Evolutionary conservation across 2,113 vertebrate genomes (phyloP).

Genomic region (Catharus minimus): DNA sequence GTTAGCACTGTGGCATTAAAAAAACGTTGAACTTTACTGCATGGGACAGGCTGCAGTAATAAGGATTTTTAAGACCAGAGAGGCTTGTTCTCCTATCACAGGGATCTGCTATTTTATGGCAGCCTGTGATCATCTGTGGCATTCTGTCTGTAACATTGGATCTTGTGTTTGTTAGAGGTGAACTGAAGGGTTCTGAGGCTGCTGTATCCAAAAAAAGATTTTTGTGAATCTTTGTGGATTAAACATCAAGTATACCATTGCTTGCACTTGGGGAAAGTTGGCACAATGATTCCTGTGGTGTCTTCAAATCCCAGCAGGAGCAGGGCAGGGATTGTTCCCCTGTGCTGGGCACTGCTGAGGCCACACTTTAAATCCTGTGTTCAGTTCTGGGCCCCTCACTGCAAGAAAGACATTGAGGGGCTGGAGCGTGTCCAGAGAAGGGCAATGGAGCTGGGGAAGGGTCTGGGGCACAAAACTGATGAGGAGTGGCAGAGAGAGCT

Average conservation of each 20-base stretch:
- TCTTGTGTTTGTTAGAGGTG: background rate
- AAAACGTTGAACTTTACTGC: background rate
- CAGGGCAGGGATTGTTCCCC: background rate
- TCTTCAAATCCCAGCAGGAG: background rate
- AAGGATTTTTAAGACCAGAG: background rate
- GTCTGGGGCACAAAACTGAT: background rate
- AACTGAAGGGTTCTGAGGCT: background rate
- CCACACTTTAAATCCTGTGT: rapidly evolving
- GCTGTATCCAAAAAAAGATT: background rate
- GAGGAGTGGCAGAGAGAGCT: background rate
- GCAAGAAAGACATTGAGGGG: background rate
- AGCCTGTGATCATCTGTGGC: rapidly evolving
- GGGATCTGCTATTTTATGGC: background rate
- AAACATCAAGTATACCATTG: background rate
- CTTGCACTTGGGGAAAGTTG: background rate
- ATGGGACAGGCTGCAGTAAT: background rate
- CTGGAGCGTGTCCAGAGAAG: rapidly evolving
- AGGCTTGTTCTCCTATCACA: background rate
- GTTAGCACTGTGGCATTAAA: background rate
- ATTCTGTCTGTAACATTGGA: background rate
- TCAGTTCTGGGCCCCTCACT: background rate
- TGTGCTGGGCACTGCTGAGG: background rate
- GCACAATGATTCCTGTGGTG: background rate
- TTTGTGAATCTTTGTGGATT: background rate
- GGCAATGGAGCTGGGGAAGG: rapidly evolving